phyloP scores from a whole-genome alignment of 2,797 vertebrate species.

The Carapus acus region DNA sequence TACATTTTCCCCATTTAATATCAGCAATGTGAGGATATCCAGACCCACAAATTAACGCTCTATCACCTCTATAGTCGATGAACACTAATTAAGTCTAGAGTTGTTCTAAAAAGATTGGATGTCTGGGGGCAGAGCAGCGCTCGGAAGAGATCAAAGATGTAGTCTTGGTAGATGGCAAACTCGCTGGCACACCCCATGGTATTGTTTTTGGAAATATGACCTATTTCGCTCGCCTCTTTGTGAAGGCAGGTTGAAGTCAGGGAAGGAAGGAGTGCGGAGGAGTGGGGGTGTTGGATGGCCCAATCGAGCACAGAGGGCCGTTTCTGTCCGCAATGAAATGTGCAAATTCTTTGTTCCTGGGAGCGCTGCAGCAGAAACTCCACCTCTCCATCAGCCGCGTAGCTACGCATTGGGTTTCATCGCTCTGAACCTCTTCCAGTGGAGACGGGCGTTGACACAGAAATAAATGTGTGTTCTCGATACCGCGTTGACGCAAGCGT shows the following conservation, averaged over 20 bases:
- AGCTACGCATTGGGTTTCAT: conserved; percentile 12
- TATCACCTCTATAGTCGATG: conserved; percentile 16
- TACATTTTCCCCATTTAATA: background rate
- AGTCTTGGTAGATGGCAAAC: conserved; percentile 31
- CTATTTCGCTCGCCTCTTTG: conserved; percentile 58
- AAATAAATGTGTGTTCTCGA: conserved; percentile 9
- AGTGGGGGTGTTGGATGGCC: conserved; percentile 25
- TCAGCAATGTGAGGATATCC: background rate
- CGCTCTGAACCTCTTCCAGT: conserved; percentile 11
- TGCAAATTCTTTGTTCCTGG: background rate
- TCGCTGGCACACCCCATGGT: conserved; percentile 42
- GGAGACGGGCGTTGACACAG: background rate
- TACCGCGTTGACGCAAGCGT: background rate
- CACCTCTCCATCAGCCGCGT: background rate
- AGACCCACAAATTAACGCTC: conserved; percentile 5
- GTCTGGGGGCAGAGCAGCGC: conserved; percentile 10
- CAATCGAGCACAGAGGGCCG: conserved; percentile 22
- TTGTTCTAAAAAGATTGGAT: conserved; percentile 6
- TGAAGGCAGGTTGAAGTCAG: conserved; percentile 39
- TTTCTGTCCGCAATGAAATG: conserved; percentile 39
- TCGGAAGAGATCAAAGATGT: conserved; percentile 28
- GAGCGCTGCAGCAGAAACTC: background rate
- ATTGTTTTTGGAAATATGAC: conserved; percentile 70
- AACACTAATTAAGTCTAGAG: conserved; percentile 7
- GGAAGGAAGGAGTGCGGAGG: conserved; percentile 34